Conservation (phyloP, 2,797 vertebrate genomes). For the Peromyscus aztecus region DNA sequence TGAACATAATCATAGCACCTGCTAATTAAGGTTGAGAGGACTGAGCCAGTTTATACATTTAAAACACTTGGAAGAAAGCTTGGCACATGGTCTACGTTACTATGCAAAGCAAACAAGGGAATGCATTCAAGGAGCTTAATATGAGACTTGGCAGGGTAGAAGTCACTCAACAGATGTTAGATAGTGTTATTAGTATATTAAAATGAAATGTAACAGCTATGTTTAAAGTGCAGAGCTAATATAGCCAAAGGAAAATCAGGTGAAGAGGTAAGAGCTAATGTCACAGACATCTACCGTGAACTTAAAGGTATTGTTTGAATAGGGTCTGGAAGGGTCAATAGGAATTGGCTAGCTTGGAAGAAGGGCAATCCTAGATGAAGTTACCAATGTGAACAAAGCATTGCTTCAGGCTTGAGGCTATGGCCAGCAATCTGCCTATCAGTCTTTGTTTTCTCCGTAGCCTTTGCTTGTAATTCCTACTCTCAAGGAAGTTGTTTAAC, state of each 20-base stretch:
- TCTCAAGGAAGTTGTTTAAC: not conserved
- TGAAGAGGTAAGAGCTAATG: not conserved
- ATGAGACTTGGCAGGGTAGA: not conserved
- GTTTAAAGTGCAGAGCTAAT: not conserved
- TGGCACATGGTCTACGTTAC: not conserved
- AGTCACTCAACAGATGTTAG: not conserved
- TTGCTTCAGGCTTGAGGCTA: not conserved
- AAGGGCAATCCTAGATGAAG: not conserved
- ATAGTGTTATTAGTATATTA: not conserved
- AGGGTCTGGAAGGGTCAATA: not conserved
- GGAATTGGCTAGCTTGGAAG: not conserved
- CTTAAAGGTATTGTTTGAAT: conserved; percentile 4
- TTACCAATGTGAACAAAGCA: not conserved
- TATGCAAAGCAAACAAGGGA: not conserved
- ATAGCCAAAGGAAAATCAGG: not conserved
- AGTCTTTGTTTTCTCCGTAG: not conserved
- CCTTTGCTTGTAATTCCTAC: not conserved
- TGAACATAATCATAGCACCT: not conserved
- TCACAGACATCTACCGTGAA: not conserved
- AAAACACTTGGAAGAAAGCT: not conserved
- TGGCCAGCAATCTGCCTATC: not conserved
- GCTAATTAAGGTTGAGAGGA: not conserved
- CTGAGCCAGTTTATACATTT: not conserved
- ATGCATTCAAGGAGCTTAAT: not conserved
- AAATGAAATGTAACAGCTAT: not conserved